A percentile compares a stretch with the other conserved stretches of the same genome.
These are phyloP conservation scores for Uromys caudimaculatus DNA, from an alignment of 2,797 vertebrate species.

Conservation along the genomic window DNA sequence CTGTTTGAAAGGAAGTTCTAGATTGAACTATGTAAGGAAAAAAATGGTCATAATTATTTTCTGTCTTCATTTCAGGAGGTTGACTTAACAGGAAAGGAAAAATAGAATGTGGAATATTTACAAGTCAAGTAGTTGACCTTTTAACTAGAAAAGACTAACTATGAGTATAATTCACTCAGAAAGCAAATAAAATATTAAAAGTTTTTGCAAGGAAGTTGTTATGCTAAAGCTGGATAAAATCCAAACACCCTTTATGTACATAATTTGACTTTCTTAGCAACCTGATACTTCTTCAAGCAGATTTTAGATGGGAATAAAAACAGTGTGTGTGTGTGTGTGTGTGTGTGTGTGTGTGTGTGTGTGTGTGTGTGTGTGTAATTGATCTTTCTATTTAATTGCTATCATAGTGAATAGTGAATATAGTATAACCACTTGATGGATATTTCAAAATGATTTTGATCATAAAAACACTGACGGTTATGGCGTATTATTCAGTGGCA, in stretches of 20 bases:
- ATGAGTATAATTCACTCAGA: slow-evolving; percentile 32
- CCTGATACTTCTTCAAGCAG: not conserved
- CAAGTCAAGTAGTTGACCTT: not conserved
- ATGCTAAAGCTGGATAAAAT: not conserved
- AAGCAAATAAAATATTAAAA: slow-evolving; percentile 53
- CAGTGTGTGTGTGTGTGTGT: not conserved
- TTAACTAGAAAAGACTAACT: not conserved
- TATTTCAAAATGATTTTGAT: not conserved
- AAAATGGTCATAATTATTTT: not conserved
- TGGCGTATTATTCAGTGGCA: not conserved
- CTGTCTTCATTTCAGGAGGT: not conserved
- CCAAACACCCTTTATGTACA: not conserved
- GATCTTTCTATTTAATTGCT: not conserved
- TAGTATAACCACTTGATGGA: not conserved
- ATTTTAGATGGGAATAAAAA: slow-evolving; percentile 20
- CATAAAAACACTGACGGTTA: not conserved
- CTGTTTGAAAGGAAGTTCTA: not conserved
- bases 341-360: not conserved
- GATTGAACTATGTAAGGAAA: not conserved
- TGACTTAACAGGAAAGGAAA: not conserved
- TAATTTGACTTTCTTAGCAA: not conserved
- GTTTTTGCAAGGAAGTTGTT: not conserved
- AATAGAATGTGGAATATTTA: not conserved
- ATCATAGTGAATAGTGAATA: not conserved
- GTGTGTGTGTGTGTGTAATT: not conserved